These are phyloP conservation scores for Schizaphis graminum DNA, from an alignment of 2,888 invertebrate species.

Conservation along the genomic window DNA sequence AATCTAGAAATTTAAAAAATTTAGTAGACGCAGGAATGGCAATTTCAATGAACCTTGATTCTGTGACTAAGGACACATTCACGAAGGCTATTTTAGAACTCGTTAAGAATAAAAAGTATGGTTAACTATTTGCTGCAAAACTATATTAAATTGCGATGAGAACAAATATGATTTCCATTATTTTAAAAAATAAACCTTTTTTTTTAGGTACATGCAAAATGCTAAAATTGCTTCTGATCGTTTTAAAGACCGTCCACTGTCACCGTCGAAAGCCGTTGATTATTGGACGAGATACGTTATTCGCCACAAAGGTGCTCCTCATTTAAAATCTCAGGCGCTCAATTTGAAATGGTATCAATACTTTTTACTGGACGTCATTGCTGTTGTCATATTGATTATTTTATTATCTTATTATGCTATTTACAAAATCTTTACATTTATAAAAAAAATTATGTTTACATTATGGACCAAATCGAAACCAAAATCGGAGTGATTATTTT, in stretches of 20 bases:
- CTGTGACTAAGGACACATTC: not conserved
- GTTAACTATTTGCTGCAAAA: not conserved
- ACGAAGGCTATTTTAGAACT: not conserved
- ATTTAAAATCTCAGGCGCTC: slow-evolving; percentile 37
- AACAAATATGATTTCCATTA: not conserved
- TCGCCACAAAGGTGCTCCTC: slow-evolving; percentile 53
- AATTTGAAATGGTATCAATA: slow-evolving; percentile 53
- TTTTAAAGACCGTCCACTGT: slow-evolving; percentile 46
- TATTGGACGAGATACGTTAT: slow-evolving; percentile 57
- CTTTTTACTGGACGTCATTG: slow-evolving; percentile 41
- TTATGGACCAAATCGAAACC: not conserved
- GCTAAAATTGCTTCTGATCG: not conserved
- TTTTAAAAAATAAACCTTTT: not conserved
- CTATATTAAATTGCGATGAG: not conserved
- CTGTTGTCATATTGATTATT: not conserved
- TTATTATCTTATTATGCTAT: not conserved
- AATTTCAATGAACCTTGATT: not conserved
- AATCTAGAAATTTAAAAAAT: not conserved
- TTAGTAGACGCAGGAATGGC: not conserved
- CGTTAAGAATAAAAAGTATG: not conserved
- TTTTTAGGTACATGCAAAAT: not conserved
- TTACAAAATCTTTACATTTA: not conserved
- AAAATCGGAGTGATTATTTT: not conserved
- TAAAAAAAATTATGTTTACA: not conserved
- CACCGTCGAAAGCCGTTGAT: slow-evolving; percentile 31